Base-by-base conservation (phyloP, 1,140 invertebrate species). In the Hesperophylax magnus region DNA sequence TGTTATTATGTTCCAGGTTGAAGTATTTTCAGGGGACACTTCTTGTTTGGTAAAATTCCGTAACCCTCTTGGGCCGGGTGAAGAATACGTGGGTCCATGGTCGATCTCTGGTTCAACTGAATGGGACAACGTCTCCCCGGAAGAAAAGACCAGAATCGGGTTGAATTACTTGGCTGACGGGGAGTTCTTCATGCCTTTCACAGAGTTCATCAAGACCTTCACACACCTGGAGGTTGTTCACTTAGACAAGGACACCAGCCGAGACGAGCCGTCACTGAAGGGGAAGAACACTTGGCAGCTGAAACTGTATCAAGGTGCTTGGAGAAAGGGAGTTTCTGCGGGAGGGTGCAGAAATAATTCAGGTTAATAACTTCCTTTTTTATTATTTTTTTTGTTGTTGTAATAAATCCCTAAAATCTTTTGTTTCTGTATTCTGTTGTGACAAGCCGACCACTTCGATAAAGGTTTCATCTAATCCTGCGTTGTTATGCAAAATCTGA, bases 261-360 rank as follows among this genome's bases (percentile, higher is more conserved):
- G 94, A 83, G 96, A 96, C 81, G 97, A 98, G 87, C 92, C 94
- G 0, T 95, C 95, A 11, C 89, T 98, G 8, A 92, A 94, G 72
- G 93, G 93, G 79, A 96, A 96, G 84, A 94, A 93, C 0, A 89
- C 88, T 31, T 98, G 96, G 96, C 95, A 96, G 84, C 95, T 97
- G 92, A 93, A 94, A 83, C 91, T 96, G 84, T 96, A 95, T 85
- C 95, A 97, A 86, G 95, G 96, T 2, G 92, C 93, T n/a, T 98
- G 97, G 97, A 94, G 95, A 85, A 92, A 93, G 84, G 97, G 97
- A 1, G 96, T 98, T 0, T 95, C 96, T 0, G 96, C 97, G 3
- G 97, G 97, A 27, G 97, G 97, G 22, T 98, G 97, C 88, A 91
- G 96, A 85, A 98, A 98, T 88, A 96, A 97, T 88, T 93, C 95